Evolutionary conservation across 2,888 invertebrate genomes (phyloP).

Genomic region (Lydus trimaculatus): DNA sequence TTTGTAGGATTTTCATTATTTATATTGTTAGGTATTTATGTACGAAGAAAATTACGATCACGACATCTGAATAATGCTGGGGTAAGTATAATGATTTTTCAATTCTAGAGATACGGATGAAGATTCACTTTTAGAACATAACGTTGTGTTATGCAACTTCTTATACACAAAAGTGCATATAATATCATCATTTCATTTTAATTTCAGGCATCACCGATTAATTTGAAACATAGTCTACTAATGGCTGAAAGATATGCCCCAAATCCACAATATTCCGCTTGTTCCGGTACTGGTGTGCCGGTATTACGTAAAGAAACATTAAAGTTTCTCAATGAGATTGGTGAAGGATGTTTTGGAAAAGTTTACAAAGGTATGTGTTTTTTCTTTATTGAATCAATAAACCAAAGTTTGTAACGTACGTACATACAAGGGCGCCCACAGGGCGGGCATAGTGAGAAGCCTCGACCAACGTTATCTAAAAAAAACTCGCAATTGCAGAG

Average conservation of each 20-base stretch:
- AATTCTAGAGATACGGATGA: not conserved
- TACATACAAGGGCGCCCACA: no score
- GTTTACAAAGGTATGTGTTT: conserved; percentile 78
- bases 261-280: conserved; percentile 77
- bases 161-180: conserved; percentile 8
- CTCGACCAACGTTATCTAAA: no score
- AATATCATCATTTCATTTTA: conserved; percentile 6
- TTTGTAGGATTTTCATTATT: conserved; percentile 28
- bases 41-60: conserved; percentile 34
- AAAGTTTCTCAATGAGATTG: conserved; percentile 77
- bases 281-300: conserved; percentile 64
- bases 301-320: conserved; percentile 72
- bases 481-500: no score
- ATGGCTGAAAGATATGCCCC: conserved; percentile 77
- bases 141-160: not conserved
- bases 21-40: conserved; percentile 28
- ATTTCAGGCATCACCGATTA: conserved; percentile 67
- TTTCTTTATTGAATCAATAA: not conserved
- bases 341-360: conserved; percentile 89
- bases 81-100: conserved; percentile 30
- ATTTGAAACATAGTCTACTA: conserved; percentile 66
- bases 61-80: conserved; percentile 33
- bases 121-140: not conserved
- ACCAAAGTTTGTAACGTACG: no score
- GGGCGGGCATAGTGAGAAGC: no score